Evolutionary conservation across 1,140 invertebrate genomes (phyloP), one percentile per base, ranked within the genome.

Genomic region (Scaptomyza pallida): DNA sequence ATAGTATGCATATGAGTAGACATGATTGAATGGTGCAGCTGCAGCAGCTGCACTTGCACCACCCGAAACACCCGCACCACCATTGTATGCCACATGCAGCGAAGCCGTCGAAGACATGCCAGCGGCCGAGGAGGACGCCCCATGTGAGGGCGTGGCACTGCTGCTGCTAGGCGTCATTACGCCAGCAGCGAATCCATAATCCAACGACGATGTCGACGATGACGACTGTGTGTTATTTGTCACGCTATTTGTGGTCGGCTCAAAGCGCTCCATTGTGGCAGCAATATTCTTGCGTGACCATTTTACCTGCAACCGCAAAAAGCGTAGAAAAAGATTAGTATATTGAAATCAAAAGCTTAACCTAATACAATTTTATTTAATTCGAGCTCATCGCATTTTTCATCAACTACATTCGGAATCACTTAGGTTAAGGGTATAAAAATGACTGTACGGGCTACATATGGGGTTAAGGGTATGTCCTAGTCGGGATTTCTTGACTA

Each of bases 1-100:
- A 89, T 96, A 96, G 88, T 96, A 96, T 10, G 95, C 95, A 90
- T 96, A 96, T 10, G 95, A 95, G 82, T 96, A 96, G 78, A 95
- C 95, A 40, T 91, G 93, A 33, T 91, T 89, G 12, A 79, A 86
- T 5, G 90, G 72, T 26, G 89, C 78, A 13, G 63, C 51, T 0
- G 77, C 48, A 1, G 77, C 59, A 12, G 79, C 79, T 12, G 62
- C 37, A 17, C 48, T 50, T 3, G 47, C 73, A 37, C n/a, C 55
- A 3, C 43, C 54, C 0, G 33, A 33, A 9, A 10, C 48, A 33
- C 30, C 52, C 43, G 92, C 56, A 68, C 94, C 55, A 61, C 47
- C 81, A 5, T 88, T 86, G 51, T 70, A 86, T 52, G 82, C 82
- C 10, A 88, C 83, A 41, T 88, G 82, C 41, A 89, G 52, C 16